Conservation (phyloP, 2,888 invertebrate species). For the Hydrotaea cyrtoneurina region DNA sequence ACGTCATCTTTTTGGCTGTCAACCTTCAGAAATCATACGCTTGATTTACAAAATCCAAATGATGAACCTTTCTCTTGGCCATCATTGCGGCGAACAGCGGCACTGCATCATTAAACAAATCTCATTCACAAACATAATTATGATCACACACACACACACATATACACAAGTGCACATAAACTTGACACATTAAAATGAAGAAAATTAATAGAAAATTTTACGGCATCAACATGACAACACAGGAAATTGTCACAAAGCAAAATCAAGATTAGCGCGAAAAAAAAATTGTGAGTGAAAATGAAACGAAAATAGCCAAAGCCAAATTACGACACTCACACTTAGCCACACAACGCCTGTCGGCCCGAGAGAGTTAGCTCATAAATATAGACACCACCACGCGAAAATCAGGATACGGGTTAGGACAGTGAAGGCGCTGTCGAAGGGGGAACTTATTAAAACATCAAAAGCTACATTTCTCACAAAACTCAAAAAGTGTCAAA, state of each 20-base stretch:
- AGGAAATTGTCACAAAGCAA: slow-evolving; percentile 60
- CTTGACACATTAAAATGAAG: slow-evolving; percentile 65
- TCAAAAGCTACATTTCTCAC: slow-evolving; percentile 58
- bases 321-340: slow-evolving; percentile 29
- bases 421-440: background rate
- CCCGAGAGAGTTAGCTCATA: background rate
- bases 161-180: slow-evolving; percentile 29
- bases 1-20: slow-evolving; percentile 13
- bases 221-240: slow-evolving; percentile 52
- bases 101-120: slow-evolving; percentile 14
- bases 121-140: slow-evolving; percentile 37
- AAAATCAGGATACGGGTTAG: background rate
- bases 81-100: background rate
- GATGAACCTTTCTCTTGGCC: slow-evolving; percentile 42
- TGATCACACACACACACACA: slow-evolving; percentile 42
- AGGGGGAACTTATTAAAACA: slow-evolving; percentile 58
- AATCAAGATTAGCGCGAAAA: slow-evolving; percentile 45
- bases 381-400: background rate
- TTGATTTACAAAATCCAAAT: slow-evolving; percentile 61
- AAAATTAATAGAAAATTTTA: slow-evolving; percentile 65
- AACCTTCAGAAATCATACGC: slow-evolving; percentile 62
- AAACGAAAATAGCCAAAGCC: slow-evolving; percentile 23
- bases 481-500: slow-evolving; percentile 52
- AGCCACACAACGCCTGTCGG: background rate
- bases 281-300: slow-evolving; percentile 41